Conservation (phyloP, 2,797 vertebrate species). For the Ispidina picta region DNA sequence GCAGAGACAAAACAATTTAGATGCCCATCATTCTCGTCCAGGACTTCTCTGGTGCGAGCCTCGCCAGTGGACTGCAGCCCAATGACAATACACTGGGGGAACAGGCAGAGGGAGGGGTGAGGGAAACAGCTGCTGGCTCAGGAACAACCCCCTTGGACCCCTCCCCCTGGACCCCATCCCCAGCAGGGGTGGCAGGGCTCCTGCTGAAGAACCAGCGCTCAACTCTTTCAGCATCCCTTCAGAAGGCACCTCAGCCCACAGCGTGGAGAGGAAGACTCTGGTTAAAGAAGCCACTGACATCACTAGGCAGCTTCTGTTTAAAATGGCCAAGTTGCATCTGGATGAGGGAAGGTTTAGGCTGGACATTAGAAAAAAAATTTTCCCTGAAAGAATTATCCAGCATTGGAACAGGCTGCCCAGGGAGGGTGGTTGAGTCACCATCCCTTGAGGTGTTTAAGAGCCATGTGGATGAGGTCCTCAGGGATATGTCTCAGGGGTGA, state of each 20-base stretch:
- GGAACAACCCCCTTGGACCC: background rate
- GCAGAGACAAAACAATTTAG: constrained; percentile 96
- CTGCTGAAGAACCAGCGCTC: background rate
- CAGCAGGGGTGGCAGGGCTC: background rate
- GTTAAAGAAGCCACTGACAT: background rate
- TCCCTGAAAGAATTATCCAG: no score
- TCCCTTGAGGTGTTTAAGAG: no score
- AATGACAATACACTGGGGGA: constrained; percentile 88
- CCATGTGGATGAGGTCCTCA: no score
- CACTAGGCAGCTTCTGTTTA: background rate
- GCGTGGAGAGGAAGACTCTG: background rate
- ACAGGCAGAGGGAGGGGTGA: background rate
- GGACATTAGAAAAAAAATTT: no score
- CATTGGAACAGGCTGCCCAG: no score
- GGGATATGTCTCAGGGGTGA: no score
- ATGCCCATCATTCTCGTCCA: constrained; percentile 94
- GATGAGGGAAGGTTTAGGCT: no score
- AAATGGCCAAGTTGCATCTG: background rate
- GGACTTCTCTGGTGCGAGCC: constrained; percentile 94
- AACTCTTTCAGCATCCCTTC: background rate
- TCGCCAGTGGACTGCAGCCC: constrained; percentile 98
- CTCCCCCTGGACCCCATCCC: background rate
- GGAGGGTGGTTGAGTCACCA: no score
- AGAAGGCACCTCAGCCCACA: background rate
- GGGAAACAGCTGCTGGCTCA: background rate